Conservation (phyloP, 2,888 invertebrate species). For the Panopea generosa region DNA sequence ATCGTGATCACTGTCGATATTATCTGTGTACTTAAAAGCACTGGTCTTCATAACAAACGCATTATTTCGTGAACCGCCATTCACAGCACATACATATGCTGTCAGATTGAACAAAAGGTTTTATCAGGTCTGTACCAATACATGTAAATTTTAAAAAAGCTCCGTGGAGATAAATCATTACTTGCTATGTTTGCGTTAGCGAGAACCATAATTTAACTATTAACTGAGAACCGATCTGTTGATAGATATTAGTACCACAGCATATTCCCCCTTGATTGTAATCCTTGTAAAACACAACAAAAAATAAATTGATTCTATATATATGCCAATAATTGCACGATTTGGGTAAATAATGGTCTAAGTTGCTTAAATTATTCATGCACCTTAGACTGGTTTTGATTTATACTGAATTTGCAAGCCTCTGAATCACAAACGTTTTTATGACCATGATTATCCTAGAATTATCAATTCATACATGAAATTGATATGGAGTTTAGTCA, state of each 20-base stretch:
- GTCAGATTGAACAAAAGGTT: slow-evolving; percentile 10
- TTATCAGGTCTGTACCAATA: slow-evolving; percentile 1
- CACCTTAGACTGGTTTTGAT: slow-evolving; percentile 31
- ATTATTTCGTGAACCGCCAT: slow-evolving; percentile 1
- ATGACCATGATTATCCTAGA: slow-evolving; percentile 2
- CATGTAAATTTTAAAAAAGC: slow-evolving; percentile 7
- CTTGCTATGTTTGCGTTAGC: background rate
- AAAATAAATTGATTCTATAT: slow-evolving; percentile 23
- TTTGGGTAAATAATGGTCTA: slow-evolving; percentile 40
- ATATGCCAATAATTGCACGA: slow-evolving; percentile 30
- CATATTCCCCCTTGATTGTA: slow-evolving; percentile 10
- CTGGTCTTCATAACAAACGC: background rate
- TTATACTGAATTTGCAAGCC: slow-evolving; percentile 15
- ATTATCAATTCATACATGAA: no score
- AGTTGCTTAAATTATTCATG: slow-evolving; percentile 43
- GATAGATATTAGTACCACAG: slow-evolving; percentile 33
- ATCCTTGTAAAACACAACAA: slow-evolving; percentile 34
- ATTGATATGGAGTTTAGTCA: no score
- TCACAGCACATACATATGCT: slow-evolving; percentile 9
- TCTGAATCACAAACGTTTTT: background rate
- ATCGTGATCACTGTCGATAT: no score
- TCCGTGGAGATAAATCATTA: slow-evolving; percentile 3
- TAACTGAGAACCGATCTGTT: slow-evolving; percentile 34
- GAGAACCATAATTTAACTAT: slow-evolving; percentile 35
- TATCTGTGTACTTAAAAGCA: no score